Percentiles rank a stretch among this genome's conserved stretches.
phyloP scores from a whole-genome alignment of 2,888 invertebrate species.

The Caenorhabditis sp. region DNA sequence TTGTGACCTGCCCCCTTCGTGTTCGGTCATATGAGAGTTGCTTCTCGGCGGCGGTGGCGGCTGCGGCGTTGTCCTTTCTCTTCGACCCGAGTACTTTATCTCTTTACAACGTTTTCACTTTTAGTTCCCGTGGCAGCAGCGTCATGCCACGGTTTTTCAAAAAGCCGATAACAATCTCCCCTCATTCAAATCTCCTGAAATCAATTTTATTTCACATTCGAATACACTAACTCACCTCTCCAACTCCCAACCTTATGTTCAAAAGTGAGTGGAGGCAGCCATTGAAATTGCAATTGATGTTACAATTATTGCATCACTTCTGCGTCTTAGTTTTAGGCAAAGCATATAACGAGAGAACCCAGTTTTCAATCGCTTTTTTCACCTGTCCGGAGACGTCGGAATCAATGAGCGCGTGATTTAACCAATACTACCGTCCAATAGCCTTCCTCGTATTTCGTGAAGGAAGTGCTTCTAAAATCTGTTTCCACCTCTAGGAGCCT shows the following conservation, averaged over 20 bases:
- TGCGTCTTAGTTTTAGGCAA: too few species aligned
- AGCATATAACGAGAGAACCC: too few species aligned
- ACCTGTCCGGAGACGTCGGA: too few species aligned
- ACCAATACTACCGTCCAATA: too few species aligned
- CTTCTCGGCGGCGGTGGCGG: conserved; percentile 18
- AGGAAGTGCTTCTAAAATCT: too few species aligned
- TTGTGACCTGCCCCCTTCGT: conserved; percentile 54
- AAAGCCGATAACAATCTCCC: conserved; percentile 8
- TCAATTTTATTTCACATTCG: conserved; percentile 6
- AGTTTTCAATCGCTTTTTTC: too few species aligned
- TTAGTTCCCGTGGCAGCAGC: conserved; percentile 21
- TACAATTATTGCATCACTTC: too few species aligned
- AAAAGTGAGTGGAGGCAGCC: conserved; percentile 8
- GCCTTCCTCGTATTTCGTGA: too few species aligned
- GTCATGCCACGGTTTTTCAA: background rate
- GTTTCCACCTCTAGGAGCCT: too few species aligned
- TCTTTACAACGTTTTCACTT: conserved; percentile 13
- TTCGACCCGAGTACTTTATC: conserved; percentile 25
- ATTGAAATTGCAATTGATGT: too few species aligned
- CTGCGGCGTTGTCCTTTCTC: conserved; percentile 1
- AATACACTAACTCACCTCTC: conserved; percentile 9
- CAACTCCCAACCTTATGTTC: background rate
- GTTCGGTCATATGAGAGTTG: conserved; percentile 60
- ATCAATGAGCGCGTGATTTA: too few species aligned
- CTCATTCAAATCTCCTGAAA: background rate